Evolutionary conservation across 2,797 vertebrate genomes (phyloP).

Genomic region (Rhynchonycteris naso): DNA sequence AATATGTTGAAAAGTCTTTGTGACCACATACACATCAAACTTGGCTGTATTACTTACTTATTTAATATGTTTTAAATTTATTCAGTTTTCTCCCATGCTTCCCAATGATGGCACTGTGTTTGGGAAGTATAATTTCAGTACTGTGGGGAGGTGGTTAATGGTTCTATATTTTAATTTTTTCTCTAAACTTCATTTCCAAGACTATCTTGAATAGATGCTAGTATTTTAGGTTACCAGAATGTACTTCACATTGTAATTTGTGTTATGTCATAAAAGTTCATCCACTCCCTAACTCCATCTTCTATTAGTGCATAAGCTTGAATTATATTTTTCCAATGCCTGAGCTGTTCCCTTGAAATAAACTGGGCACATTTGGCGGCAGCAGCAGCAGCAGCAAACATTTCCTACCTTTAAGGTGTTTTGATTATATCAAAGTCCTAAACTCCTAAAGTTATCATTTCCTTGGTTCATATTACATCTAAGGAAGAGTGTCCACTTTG

Average conservation of each 20-base stretch:
- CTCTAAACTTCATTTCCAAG: constrained; percentile 30
- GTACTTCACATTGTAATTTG: neutral
- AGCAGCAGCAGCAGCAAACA: neutral
- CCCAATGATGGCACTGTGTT: constrained; percentile 6
- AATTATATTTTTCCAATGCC: neutral
- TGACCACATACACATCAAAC: neutral
- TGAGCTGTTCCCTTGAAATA: neutral
- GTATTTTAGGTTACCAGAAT: neutral
- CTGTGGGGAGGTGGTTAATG: neutral
- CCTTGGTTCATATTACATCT: neutral
- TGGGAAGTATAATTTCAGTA: constrained; percentile 22
- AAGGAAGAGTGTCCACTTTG: constrained; percentile 17
- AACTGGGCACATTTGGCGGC: neutral
- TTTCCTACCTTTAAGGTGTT: neutral
- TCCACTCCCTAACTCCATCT: neutral
- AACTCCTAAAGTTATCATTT: neutral
- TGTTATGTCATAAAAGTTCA: neutral
- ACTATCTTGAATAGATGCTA: neutral
- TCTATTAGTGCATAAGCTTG: neutral
- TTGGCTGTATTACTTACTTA: constrained; percentile 4
- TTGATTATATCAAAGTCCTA: neutral
- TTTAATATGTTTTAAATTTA: neutral
- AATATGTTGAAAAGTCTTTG: constrained; percentile 8
- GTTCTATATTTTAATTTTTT: constrained; percentile 41
- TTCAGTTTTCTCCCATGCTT: neutral